These are phyloP conservation scores for Spialia ferax DNA, from an alignment of 2,888 invertebrate genomes.

Conservation along the genomic window DNA sequence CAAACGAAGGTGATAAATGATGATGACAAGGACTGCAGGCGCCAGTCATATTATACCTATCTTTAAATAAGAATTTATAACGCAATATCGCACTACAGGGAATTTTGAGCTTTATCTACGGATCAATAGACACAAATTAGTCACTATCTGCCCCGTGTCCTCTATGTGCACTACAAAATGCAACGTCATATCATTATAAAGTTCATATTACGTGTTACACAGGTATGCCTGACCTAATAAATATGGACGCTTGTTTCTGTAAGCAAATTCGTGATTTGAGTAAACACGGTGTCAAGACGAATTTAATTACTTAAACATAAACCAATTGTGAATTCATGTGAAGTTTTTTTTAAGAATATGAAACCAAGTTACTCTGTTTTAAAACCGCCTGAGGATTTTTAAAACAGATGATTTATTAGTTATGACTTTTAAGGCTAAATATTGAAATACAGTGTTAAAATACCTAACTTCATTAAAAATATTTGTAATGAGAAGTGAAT, in stretches of 20 bases:
- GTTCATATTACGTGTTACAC: conserved; percentile 64
- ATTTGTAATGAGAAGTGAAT: not conserved
- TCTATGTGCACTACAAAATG: conserved; percentile 41
- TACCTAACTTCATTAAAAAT: not conserved
- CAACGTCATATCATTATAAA: conserved; percentile 45
- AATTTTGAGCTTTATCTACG: conserved; percentile 22
- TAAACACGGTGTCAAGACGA: conserved; percentile 47
- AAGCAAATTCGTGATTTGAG: conserved; percentile 66
- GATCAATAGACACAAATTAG: conserved; percentile 20
- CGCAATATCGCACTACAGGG: not conserved
- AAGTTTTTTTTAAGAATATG: too few species aligned
- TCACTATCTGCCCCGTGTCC: conserved; percentile 24
- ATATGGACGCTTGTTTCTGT: conserved; percentile 56
- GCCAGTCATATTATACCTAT: conserved; percentile 14
- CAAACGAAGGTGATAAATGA: conserved; percentile 32
- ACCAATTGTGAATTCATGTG: too few species aligned
- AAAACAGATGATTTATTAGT: too few species aligned
- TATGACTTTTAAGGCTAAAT: too few species aligned
- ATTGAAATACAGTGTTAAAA: too few species aligned
- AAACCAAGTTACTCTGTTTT: too few species aligned
- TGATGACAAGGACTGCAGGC: conserved; percentile 24
- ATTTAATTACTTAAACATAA: too few species aligned
- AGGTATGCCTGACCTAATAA: conserved; percentile 70
- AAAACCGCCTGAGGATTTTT: too few species aligned
- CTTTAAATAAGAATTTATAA: conserved; percentile 5